Conservation (phyloP, 1,140 invertebrate species). For the Aphidius ervi region DNA sequence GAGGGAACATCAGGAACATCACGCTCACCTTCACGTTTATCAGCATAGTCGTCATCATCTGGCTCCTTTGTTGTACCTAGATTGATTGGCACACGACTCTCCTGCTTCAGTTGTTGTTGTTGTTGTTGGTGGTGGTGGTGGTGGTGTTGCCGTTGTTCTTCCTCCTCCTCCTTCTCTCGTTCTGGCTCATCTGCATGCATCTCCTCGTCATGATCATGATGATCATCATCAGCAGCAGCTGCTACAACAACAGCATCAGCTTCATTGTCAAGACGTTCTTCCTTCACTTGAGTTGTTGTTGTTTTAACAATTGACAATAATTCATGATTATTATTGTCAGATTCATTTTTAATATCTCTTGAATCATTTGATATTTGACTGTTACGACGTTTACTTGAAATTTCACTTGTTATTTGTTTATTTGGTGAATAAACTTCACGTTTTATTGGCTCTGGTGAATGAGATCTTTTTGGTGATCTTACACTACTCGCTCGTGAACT, state of each 20-base stretch:
- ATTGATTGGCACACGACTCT: not conserved
- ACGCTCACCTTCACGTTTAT: constrained; percentile 50
- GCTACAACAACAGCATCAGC: too few species aligned
- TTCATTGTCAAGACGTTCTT: not conserved
- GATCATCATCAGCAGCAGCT: too few species aligned
- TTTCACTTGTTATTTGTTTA: not conserved
- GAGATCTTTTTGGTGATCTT: constrained; percentile 36
- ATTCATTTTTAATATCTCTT: too few species aligned
- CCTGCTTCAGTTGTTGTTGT: constrained; percentile 5
- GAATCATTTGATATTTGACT: not conserved
- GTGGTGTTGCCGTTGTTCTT: constrained; percentile 13
- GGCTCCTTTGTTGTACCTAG: constrained; percentile 2
- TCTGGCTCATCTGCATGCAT: too few species aligned
- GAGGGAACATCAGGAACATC: constrained; percentile 42
- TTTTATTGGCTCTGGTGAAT: constrained; percentile 40
- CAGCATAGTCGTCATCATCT: constrained; percentile 24
- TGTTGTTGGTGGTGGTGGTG: constrained; percentile 2
- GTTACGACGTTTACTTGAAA: constrained; percentile 10
- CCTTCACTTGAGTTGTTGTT: too few species aligned
- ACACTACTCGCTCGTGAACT: constrained; percentile 43
- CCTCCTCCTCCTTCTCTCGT: constrained; percentile 22
- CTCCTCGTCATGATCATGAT: too few species aligned
- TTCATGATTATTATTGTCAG: too few species aligned
- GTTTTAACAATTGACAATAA: too few species aligned
- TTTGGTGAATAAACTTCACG: constrained; percentile 12